A percentile compares a stretch with the other conserved stretches of the same genome.
These are phyloP conservation scores for Diaperis boleti DNA, from an alignment of 2,888 invertebrate genomes.

Conservation along the genomic window DNA sequence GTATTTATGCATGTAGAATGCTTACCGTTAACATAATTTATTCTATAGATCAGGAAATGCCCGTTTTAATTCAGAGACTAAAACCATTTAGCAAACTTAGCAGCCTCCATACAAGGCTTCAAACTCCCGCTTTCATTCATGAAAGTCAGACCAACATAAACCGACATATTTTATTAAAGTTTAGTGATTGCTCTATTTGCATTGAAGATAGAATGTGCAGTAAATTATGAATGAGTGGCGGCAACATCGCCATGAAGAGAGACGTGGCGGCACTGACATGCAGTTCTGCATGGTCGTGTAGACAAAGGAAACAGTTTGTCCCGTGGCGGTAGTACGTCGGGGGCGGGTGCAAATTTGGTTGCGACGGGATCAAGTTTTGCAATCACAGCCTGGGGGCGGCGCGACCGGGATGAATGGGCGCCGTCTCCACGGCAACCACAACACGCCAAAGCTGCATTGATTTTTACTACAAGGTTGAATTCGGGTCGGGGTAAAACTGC, in stretches of 20 bases:
- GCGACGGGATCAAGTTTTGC: constrained; percentile 41
- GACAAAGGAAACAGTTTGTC: constrained; percentile 32
- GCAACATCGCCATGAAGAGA: constrained; percentile 10
- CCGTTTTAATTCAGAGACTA: too few relatives aligned
- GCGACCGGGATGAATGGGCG: constrained; percentile 71
- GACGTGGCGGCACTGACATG: constrained; percentile 13
- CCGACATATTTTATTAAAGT: neutral
- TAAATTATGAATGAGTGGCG: constrained; percentile 28
- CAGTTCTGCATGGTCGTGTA: constrained; percentile 17
- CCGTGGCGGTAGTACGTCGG: constrained; percentile 38
- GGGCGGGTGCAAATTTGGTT: constrained; percentile 23
- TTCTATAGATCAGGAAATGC: too few relatives aligned
- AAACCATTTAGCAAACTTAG: too few relatives aligned
- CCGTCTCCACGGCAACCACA: constrained; percentile 68
- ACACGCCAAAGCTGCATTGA: constrained; percentile 64
- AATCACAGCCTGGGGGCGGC: constrained; percentile 59
- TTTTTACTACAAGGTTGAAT: constrained; percentile 63
- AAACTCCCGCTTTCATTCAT: neutral
- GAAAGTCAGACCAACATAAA: neutral
- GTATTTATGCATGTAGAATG: too few relatives aligned
- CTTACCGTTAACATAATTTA: too few relatives aligned
- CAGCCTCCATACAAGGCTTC: too few relatives aligned
- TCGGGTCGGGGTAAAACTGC: constrained; percentile 38
- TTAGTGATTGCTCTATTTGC: constrained; percentile 3
- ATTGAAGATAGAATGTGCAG: neutral